Base-by-base conservation (phyloP, 2,113 vertebrate species). In the Thamnaconus septentrionalis region DNA sequence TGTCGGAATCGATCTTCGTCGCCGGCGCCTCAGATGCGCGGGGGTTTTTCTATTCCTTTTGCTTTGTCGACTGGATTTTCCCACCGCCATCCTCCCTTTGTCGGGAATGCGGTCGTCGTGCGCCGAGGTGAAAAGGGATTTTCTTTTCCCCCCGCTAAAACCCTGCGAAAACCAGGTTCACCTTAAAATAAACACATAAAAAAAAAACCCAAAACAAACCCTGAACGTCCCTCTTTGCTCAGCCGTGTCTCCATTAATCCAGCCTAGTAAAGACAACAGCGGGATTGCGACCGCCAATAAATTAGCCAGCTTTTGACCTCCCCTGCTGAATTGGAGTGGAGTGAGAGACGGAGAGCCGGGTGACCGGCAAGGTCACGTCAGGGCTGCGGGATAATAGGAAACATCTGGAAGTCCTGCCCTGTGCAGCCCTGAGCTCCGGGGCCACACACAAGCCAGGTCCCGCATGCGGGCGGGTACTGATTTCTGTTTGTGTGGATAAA, bases 391-490 rank as follows among this genome's bases (percentile, higher is more conserved):
- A 79, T 83, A 82, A 89, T 83, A 68, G 84, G 82, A 89, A 90
- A 88, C 86, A 89, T 90, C 90, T 90, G 88, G 79, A 84, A 81
- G 56, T 59, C 45, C 59, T 70, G 67, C 66, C 67, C 65, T 8
- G 63, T 62, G 43, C 63, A 79, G 80, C 80, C 83, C 43, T 75
- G 57, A 4, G 66, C 66, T 76, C 56, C 53, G 54, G 18, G 82
- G 76, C 82, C 81, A 83, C 78, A 85, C 82, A 79, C 75, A 71
- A 50, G 57, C 66, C 39, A 64, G 46, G 68, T 78, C 56, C 31
- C 63, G 55, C 53, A 59, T 41, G 41, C 56, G 18, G 18, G 2
- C 58, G 6, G 12, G 64, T 47, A 5, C 59, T 43, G 56, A 41
- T 50, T 8, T 73, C 51, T 10, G 50, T 69, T 47, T 64, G 3